Percentiles rank a stretch among this genome's conserved stretches.
Conservation (phyloP, 2,797 vertebrate genomes). For the Arnoldichthys spilopterus region DNA sequence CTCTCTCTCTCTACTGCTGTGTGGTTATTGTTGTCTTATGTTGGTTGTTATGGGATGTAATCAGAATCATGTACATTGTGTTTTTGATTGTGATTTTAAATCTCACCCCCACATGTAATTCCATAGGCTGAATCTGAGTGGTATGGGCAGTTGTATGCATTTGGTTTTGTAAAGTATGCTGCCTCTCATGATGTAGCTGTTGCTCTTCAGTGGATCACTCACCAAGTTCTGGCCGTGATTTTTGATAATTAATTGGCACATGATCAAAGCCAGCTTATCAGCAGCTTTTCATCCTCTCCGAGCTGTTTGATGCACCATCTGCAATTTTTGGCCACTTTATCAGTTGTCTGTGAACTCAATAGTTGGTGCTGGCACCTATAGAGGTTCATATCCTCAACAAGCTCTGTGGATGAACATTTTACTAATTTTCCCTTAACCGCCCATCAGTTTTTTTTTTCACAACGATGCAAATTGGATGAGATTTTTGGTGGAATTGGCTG, state of each 20-base stretch:
- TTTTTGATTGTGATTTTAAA: constrained; percentile 26
- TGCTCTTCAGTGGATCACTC: constrained; percentile 14
- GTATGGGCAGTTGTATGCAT: background rate
- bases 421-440: constrained; percentile 3
- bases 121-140: constrained; percentile 17
- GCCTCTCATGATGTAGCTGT: constrained; percentile 14
- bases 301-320: constrained; percentile 45
- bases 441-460: constrained; percentile 1
- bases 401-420: constrained; percentile 1
- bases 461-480: background rate
- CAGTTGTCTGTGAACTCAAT: constrained; percentile 23
- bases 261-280: constrained; percentile 43
- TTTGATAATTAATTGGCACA: constrained; percentile 42
- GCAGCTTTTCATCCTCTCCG: constrained; percentile 34
- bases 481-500: constrained; percentile 26
- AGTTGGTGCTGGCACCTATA: constrained; percentile 26
- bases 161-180: background rate
- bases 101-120: constrained; percentile 8
- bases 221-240: constrained; percentile 27
- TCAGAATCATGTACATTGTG: constrained; percentile 18
- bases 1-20: constrained; percentile 7
- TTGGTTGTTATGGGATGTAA: constrained; percentile 46
- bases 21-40: constrained; percentile 37
- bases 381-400: constrained; percentile 15
- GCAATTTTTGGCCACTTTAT: constrained; percentile 37